Conservation (phyloP, 1,140 invertebrate species). For the Caenorhabditis remanei region DNA sequence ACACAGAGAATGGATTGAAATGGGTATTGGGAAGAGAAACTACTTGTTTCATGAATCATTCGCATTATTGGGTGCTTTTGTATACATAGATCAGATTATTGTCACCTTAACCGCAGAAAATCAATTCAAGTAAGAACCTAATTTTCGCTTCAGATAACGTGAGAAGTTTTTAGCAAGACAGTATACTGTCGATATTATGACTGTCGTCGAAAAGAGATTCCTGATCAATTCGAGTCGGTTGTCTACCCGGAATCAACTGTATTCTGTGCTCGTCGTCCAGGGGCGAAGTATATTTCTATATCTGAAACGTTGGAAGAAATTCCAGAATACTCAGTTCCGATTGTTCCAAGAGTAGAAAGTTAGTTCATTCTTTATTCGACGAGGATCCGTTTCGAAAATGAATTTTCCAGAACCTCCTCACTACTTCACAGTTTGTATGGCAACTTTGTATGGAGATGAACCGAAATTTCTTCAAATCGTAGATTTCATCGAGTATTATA, state of each 20-base stretch:
- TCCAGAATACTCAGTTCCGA: neutral
- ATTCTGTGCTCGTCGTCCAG: neutral
- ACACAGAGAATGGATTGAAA: neutral
- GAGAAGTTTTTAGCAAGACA: neutral
- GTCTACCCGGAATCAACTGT: neutral
- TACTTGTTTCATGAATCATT: neutral
- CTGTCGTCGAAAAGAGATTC: neutral
- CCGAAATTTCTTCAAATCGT: constrained; percentile 39
- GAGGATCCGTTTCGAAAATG: neutral
- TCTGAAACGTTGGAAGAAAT: neutral
- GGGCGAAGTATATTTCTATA: neutral
- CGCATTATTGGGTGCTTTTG: neutral
- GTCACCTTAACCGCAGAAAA: constrained; percentile 2
- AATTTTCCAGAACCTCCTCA: constrained; percentile 2
- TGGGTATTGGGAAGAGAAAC: neutral
- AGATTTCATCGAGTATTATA: constrained; percentile 15
- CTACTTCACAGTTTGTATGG: constrained; percentile 40
- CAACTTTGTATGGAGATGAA: constrained; percentile 19
- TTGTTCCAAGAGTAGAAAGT: constrained; percentile 18
- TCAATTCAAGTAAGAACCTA: neutral
- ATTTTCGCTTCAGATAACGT: neutral
- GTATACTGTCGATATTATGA: constrained; percentile 24
- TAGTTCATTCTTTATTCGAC: neutral
- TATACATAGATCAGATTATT: neutral
- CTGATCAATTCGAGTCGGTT: neutral